Evolutionary conservation across 2,113 vertebrate species (phyloP), one percentile per base, ranked within the genome.

Genomic region (Regulus satrapa): DNA sequence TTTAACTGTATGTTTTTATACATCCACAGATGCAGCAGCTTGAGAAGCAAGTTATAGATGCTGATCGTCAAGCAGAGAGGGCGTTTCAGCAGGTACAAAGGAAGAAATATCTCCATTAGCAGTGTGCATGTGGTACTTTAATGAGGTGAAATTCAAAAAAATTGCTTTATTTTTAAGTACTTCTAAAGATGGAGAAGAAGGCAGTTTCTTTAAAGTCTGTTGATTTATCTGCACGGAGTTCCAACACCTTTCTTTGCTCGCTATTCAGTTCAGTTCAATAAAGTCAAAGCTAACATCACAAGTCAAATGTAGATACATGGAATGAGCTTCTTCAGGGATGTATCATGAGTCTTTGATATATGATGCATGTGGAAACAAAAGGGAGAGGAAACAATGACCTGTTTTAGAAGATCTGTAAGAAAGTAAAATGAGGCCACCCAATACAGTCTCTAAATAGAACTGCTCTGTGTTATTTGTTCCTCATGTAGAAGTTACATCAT

Each of bases 41-140:
- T 97, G 99, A 99, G 97, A 98, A 97, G 12, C 99, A 99, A 97
- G 99, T 99, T 92, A 96, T 98, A 71, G 98, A 99, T 95, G 98
- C 99, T 64, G 99, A 99, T 77, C 98, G 98, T 58, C 98, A 98
- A 88, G 99, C 99, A 66, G 98, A 99, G 94, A 98, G 98, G 59
- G 98, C 99, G 43, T 98, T 99, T 88, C 99, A 99, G 89, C 99
- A 99, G 99, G 99, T 99, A 98, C 63, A 38, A 59, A 17, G 24
- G 41, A 43, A 85, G 34, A 86, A 88, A n/a, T 69, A 58, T 41
- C 19, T 89, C 56, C 24, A 49, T 29, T 68, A 62, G 34, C 26
- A 79, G 14, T 64, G 17, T 56, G 10, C 28, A 31, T 40, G 18
- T 43, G 29, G 25, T 86, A 54, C 41, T 78, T 13, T 23, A 74